These are phyloP conservation scores for Drosophila repleta DNA, from an alignment of 1,140 invertebrate genomes.

Conservation along the genomic window DNA sequence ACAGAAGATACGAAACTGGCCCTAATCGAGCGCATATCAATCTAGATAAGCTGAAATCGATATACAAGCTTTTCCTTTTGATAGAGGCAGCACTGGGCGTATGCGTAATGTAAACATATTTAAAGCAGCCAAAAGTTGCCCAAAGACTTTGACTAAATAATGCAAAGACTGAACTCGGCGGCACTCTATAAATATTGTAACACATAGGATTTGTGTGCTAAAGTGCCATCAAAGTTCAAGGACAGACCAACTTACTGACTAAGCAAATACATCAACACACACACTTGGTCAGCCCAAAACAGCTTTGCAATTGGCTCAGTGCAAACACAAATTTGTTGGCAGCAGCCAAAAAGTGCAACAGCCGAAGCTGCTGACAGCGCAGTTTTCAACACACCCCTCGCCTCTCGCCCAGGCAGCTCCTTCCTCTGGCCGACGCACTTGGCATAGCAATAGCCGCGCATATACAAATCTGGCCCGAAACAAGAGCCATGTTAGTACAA, in stretches of 20 bases:
- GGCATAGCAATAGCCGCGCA: conserved; percentile 30
- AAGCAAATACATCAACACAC: conserved; percentile 1
- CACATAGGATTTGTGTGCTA: conserved; percentile 18
- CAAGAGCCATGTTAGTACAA: conserved; percentile 30
- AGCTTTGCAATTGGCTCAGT: not conserved
- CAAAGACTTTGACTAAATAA: not conserved
- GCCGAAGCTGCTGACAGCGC: conserved; percentile 34
- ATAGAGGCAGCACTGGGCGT: too few species aligned
- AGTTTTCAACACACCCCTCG: not conserved
- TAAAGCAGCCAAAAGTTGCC: not conserved
- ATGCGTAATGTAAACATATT: too few species aligned
- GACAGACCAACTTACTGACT: conserved; percentile 29
- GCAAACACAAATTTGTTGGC: conserved; percentile 25
- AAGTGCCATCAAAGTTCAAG: conserved; percentile 54
- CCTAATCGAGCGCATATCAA: conserved; percentile 32
- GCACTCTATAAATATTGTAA: not conserved
- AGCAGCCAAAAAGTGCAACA: conserved; percentile 48
- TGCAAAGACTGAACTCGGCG: not conserved
- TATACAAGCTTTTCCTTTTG: conserved; percentile 27
- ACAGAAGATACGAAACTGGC: conserved; percentile 30
- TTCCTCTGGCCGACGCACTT: conserved; percentile 14
- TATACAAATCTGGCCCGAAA: conserved; percentile 36
- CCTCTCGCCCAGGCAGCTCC: too few species aligned
- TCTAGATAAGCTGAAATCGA: conserved; percentile 55
- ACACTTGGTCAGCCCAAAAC: not conserved